phyloP scores from a whole-genome alignment of 1,140 invertebrate genomes.

The Euwallacea fornicatus region DNA sequence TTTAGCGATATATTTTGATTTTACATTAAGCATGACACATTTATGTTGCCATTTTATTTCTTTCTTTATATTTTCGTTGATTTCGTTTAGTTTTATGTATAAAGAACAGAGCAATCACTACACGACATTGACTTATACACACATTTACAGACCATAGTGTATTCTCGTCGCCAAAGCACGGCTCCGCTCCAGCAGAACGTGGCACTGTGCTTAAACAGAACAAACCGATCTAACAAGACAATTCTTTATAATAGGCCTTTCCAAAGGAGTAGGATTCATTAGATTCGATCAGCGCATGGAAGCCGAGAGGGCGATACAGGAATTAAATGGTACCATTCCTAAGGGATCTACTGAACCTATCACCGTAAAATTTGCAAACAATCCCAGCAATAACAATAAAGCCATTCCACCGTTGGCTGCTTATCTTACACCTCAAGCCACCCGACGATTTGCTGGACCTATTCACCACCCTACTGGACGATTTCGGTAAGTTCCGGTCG shows the following conservation, averaged over 20 bases:
- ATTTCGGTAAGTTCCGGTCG: constrained; percentile 71
- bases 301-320: constrained; percentile 96
- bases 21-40: constrained; percentile 50
- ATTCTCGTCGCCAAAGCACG: too few species aligned
- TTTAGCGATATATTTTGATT: constrained; percentile 38
- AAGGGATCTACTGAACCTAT: constrained; percentile 96
- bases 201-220: too few species aligned
- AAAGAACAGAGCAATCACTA: constrained; percentile 50
- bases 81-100: constrained; percentile 40
- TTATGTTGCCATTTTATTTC: constrained; percentile 44
- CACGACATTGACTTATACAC: constrained; percentile 32
- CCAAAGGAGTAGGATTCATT: constrained; percentile 99
- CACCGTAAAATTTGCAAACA: constrained; percentile 99
- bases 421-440: constrained; percentile 82
- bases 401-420: constrained; percentile 88
- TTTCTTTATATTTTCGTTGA: constrained; percentile 39
- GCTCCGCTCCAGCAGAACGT: too few species aligned
- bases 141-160: constrained; percentile 11
- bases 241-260: constrained; percentile 69
- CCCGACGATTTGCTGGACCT: constrained; percentile 84
- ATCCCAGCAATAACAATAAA: constrained; percentile 93
- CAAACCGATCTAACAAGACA: background rate
- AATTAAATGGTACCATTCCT: constrained; percentile 95
- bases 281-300: constrained; percentile 97
- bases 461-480: constrained; percentile 91